These are phyloP conservation scores for Alethe diademata DNA, from an alignment of 2,113 vertebrate species.

Conservation along the genomic window DNA sequence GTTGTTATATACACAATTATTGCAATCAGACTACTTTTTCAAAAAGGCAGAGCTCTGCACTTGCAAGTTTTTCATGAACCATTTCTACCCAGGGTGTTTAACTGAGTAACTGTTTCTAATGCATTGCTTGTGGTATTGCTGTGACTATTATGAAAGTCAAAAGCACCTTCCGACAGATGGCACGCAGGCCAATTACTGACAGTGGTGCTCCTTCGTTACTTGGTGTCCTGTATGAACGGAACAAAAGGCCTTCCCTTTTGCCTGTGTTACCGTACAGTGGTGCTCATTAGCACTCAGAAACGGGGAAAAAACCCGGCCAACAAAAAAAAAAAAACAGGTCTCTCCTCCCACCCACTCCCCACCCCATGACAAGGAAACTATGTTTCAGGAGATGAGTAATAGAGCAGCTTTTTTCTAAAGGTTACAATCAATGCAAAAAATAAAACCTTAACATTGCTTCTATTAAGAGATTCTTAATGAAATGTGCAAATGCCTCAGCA, in stretches of 20 bases:
- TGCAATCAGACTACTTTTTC: background rate
- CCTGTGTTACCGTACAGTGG: background rate
- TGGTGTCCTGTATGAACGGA: background rate
- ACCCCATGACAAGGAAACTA: background rate
- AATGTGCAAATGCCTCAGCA: background rate
- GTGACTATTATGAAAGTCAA: background rate
- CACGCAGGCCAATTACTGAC: background rate
- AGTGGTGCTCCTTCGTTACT: background rate
- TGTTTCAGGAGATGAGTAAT: background rate
- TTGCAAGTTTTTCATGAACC: background rate
- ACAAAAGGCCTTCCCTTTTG: background rate
- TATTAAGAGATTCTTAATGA: background rate
- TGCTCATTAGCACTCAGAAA: background rate
- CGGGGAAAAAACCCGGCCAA: accelerated
- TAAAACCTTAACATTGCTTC: background rate
- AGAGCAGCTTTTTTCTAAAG: background rate
- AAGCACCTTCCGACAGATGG: background rate
- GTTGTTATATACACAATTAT: background rate
- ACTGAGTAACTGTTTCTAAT: background rate
- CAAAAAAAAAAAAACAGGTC: background rate
- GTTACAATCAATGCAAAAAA: background rate
- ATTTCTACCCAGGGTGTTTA: background rate
- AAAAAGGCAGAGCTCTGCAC: background rate
- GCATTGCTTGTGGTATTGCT: background rate
- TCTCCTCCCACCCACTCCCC: background rate